Conservation (phyloP, 2,113 vertebrate genomes). For the Dissostichus mawsoni region DNA sequence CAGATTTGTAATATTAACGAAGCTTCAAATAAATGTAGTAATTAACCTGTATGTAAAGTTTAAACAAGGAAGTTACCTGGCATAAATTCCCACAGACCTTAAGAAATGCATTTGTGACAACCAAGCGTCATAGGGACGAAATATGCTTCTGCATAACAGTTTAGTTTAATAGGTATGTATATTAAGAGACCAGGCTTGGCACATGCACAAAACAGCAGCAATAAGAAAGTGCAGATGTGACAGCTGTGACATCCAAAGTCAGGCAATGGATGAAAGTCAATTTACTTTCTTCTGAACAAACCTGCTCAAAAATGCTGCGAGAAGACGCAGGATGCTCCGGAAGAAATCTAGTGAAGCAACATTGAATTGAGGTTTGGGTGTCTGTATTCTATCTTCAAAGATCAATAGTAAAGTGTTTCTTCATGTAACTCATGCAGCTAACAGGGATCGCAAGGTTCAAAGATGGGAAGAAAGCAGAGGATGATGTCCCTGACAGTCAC, state of each 20-base stretch:
- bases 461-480: conserved; percentile 67
- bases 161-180: no score
- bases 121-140: no score
- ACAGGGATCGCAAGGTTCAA: conserved; percentile 61
- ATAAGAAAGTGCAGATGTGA: background rate
- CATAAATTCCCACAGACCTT: no score
- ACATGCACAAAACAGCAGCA: background rate
- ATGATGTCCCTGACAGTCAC: conserved; percentile 61
- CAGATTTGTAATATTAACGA: background rate
- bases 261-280: background rate
- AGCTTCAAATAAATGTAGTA: background rate
- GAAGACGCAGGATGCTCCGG: background rate
- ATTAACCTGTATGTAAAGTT: no score
- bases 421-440: conserved; percentile 60
- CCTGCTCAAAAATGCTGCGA: background rate
- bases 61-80: no score
- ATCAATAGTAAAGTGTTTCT: background rate
- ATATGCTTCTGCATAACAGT: no score
- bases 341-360: no score
- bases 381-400: background rate
- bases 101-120: no score
- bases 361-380: background rate
- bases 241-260: background rate
- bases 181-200: no score
- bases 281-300: background rate